Conservation (phyloP, 1,140 invertebrate species). For the Nasonia longicornis region DNA sequence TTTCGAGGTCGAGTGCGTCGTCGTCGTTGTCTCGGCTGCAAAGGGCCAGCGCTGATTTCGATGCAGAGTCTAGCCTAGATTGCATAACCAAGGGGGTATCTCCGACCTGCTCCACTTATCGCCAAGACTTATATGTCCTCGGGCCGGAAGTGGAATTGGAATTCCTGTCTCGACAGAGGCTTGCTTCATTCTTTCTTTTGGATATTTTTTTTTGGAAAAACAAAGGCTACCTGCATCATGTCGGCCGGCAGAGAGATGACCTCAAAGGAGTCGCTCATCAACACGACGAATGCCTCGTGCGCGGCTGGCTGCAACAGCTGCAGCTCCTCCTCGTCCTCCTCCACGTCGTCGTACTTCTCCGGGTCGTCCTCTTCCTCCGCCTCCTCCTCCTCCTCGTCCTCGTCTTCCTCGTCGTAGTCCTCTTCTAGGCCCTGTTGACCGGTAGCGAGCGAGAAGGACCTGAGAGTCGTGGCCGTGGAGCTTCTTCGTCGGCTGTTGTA, state of each 20-base stretch:
- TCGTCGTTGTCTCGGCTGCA: background rate
- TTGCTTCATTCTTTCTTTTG: too few species aligned
- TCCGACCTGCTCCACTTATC: background rate
- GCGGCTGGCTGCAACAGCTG: slow-evolving; percentile 29
- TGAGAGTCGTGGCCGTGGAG: background rate
- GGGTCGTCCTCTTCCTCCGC: slow-evolving; percentile 18
- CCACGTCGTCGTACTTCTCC: background rate
- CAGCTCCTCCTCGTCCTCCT: background rate
- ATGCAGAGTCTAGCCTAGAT: slow-evolving; percentile 45
- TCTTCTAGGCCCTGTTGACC: background rate
- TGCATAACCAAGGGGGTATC: background rate
- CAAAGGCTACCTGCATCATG: slow-evolving; percentile 65
- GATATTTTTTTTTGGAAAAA: too few species aligned
- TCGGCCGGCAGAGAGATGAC: slow-evolving; percentile 68
- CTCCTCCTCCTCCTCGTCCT: background rate
- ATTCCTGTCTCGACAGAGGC: background rate
- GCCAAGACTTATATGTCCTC: slow-evolving; percentile 39
- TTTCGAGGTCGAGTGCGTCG: slow-evolving; percentile 43
- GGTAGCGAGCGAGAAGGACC: background rate
- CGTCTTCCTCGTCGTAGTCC: slow-evolving; percentile 1
- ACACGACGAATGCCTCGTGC: slow-evolving; percentile 65
- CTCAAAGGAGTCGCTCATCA: slow-evolving; percentile 69
- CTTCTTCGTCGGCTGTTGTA: background rate
- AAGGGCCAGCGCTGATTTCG: slow-evolving; percentile 33
- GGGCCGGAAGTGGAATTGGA: background rate